These are phyloP conservation scores for Passer domesticus DNA, from an alignment of 2,113 vertebrate genomes.

Conservation along the genomic window DNA sequence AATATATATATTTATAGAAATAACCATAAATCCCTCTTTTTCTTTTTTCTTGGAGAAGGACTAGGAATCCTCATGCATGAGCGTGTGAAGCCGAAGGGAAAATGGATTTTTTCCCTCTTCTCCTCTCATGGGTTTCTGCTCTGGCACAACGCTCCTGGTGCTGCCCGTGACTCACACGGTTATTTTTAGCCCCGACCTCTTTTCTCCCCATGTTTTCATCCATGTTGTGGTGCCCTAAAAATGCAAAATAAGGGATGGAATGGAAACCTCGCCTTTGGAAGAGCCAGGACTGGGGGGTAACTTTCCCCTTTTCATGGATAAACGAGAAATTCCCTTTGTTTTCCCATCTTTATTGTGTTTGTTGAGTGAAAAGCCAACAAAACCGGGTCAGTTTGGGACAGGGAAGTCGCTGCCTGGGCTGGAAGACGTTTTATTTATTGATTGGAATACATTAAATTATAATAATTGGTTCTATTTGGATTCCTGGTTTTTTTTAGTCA, in stretches of 20 bases:
- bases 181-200: conserved; percentile 39
- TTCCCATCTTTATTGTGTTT: neutral
- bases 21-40: too few relatives aligned
- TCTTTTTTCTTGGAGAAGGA: neutral
- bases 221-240: neutral
- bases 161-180: neutral
- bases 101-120: neutral
- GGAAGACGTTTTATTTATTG: neutral
- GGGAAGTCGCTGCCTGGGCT: neutral
- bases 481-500: neutral
- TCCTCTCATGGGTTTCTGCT: neutral
- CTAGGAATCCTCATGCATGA: fast-evolving
- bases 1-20: neutral
- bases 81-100: fast-evolving
- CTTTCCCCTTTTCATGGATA: neutral
- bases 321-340: neutral
- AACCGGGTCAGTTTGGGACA: neutral
- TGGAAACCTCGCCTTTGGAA: fast-evolving
- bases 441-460: neutral
- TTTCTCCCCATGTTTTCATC: neutral
- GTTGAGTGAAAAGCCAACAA: neutral
- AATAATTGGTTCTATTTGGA: neutral
- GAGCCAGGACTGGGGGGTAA: fast-evolving
- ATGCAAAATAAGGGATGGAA: neutral
- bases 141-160: neutral